Evolutionary conservation across 2,888 invertebrate species (phyloP).

Genomic region (Sminthurinus aureus): DNA sequence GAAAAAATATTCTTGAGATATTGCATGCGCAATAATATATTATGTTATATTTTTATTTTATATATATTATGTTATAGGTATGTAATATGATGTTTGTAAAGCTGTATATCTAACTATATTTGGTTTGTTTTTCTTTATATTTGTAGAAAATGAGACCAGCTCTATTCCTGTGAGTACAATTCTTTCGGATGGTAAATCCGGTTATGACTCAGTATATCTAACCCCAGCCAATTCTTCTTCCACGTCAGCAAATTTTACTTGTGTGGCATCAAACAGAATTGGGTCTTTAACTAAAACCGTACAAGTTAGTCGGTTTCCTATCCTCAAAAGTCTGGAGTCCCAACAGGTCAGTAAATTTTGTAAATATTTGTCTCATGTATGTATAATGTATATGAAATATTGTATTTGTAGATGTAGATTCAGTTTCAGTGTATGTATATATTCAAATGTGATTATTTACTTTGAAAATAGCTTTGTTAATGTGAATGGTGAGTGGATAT

Average conservation of each 20-base stretch:
- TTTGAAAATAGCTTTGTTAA: too few species aligned
- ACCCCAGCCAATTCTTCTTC: conserved; percentile 37
- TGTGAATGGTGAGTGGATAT: neutral
- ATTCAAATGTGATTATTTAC: too few species aligned
- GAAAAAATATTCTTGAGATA: too few species aligned
- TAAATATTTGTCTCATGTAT: too few species aligned
- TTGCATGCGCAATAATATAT: too few species aligned
- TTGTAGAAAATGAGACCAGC: conserved; percentile 30
- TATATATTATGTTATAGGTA: too few species aligned
- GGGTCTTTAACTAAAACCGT: conserved; percentile 51
- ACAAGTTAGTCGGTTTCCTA: conserved; percentile 52
- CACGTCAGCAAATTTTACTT: conserved; percentile 49
- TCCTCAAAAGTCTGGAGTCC: conserved; percentile 45
- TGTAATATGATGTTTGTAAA: too few species aligned
- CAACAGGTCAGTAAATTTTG: conserved; percentile 41
- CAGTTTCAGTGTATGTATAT: too few species aligned
- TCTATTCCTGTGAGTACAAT: conserved; percentile 41
- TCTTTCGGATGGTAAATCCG: conserved; percentile 48
- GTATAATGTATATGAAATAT: too few species aligned
- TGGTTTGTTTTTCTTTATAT: conserved; percentile 1
- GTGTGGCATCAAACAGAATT: conserved; percentile 49
- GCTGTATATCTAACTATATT: too few species aligned
- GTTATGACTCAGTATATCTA: conserved; percentile 50
- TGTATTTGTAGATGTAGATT: too few species aligned
- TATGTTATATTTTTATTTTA: too few species aligned